Evolutionary conservation across 2,797 vertebrate genomes (phyloP).

Genomic region (Brachyalestes nurse): DNA sequence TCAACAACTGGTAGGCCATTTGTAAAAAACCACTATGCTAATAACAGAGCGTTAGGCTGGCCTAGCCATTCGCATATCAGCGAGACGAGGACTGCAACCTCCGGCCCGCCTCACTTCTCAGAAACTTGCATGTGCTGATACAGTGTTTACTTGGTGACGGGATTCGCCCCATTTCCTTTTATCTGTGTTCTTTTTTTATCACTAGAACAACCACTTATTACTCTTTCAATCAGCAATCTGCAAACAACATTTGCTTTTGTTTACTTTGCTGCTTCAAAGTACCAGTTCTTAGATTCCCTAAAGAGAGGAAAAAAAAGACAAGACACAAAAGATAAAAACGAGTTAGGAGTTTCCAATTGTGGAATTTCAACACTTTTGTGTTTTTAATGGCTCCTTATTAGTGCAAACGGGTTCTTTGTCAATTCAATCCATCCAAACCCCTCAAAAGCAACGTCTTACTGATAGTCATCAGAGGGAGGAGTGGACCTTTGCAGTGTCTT

Average conservation of each 20-base stretch:
- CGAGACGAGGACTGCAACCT: neutral
- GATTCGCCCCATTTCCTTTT: neutral
- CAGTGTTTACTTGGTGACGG: neutral
- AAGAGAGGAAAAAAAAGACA: neutral
- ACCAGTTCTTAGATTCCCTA: neutral
- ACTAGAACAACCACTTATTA: neutral
- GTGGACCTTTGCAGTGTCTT: slow-evolving; percentile 59
- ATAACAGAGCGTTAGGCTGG: neutral
- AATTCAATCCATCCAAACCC: neutral
- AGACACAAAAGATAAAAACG: neutral
- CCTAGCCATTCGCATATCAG: neutral
- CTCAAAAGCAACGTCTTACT: slow-evolving; percentile 29
- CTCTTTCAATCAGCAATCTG: neutral
- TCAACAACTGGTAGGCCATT: neutral
- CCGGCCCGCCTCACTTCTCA: neutral
- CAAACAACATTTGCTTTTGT: neutral
- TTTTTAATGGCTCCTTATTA: neutral
- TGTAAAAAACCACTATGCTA: neutral
- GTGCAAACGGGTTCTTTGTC: neutral
- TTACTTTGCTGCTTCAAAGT: neutral
- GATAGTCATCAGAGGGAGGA: slow-evolving; percentile 54
- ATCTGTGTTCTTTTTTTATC: slow-evolving; percentile 2
- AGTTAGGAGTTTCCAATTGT: neutral
- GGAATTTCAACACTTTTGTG: neutral
- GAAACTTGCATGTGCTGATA: neutral